Evolutionary conservation across 2,888 invertebrate species (phyloP), one percentile per base, ranked within the genome.

Genomic region (Chrysolina oricalcia): DNA sequence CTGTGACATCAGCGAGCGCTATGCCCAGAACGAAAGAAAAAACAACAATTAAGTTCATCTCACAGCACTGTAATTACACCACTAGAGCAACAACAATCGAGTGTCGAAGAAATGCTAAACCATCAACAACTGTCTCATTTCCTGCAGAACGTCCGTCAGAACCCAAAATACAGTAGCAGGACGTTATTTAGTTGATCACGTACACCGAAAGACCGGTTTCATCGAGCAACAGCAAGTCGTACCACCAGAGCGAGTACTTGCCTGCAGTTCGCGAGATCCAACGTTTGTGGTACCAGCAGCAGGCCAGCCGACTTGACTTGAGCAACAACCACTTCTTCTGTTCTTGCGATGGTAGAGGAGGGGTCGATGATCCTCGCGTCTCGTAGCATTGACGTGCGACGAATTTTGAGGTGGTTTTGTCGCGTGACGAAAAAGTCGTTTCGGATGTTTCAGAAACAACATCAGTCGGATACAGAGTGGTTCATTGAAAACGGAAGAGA

Each of bases 1-100:
- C 68, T 41, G 68, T 68, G 35, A 53, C 40, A 41, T 56, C 50
- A 19, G 53, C 68, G 15, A 48, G 50, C 15, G 56, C 50, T 41
- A 72, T 59, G 72, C 78, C 75, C 40, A 78, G 35, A 53, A 76
- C 76, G 56, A 63, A 63, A 21, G 72, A 70, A 56, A 73, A 70
- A 50, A 80, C 46, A 50, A 78, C 74, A 74, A 79, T 76, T 21
- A 78, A 72, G 74, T 80, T 77, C 81, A 82, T 82, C 75, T 79
- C 81, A 81, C 80, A 76, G 56, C 78, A 78, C 76, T 41, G 21
- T 43, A 35, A 40, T 19, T 35, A 17, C 23, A 35, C 27, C 50
- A 74, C 68, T 19, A 69, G 63, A 23, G 19, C 11, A 53, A 43
- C 35, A 35, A 59, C 70, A 50, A 43, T 62, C 53, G 56, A 68